Evolutionary conservation across 1,140 invertebrate species (phyloP).

Genomic region (Antheraea mylitta): DNA sequence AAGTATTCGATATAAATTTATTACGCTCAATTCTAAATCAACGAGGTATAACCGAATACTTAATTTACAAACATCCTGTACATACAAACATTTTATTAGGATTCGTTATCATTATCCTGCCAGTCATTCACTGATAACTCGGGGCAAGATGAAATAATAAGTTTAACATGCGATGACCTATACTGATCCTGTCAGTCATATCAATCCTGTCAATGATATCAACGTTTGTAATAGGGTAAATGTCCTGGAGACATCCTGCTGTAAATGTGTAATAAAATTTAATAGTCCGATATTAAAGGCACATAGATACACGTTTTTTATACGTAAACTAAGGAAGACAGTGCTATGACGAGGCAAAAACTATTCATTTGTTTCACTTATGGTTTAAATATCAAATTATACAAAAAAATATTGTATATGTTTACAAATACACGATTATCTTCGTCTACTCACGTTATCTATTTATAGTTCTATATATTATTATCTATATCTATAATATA

Average conservation of each 20-base stretch:
- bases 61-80: slow-evolving; percentile 3
- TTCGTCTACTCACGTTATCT: no score
- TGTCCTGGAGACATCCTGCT: slow-evolving; percentile 25
- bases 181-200: slow-evolving; percentile 1
- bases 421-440: no score
- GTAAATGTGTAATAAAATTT: neutral
- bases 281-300: neutral
- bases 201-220: slow-evolving; percentile 5
- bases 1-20: no score
- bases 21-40: no score
- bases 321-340: neutral
- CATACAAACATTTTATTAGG: neutral
- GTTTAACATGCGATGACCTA: slow-evolving; percentile 19
- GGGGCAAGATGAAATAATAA: slow-evolving; percentile 20
- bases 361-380: neutral
- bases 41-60: neutral
- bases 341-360: neutral
- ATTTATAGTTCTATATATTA: no score
- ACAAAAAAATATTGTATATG: no score
- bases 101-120: slow-evolving; percentile 29
- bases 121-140: slow-evolving; percentile 28
- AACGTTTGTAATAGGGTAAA: slow-evolving; percentile 21
- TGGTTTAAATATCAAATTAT: no score
- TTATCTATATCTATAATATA: no score
- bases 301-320: neutral